These are phyloP conservation scores for Anthoptus insignis DNA, from an alignment of 2,888 invertebrate species.

Conservation along the genomic window DNA sequence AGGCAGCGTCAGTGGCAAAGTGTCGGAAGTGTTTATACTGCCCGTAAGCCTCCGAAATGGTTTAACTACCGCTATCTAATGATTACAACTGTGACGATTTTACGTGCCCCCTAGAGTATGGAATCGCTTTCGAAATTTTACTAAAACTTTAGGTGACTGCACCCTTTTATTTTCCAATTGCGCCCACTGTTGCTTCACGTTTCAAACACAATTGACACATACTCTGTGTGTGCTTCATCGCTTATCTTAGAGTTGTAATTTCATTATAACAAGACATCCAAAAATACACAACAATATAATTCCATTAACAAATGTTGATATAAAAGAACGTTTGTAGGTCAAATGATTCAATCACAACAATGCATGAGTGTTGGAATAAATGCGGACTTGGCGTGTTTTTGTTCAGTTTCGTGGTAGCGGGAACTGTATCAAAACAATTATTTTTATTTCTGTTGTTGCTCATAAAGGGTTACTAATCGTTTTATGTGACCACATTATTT, in stretches of 20 bases:
- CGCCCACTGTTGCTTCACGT: too few species aligned
- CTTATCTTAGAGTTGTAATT: not conserved
- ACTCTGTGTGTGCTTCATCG: too few species aligned
- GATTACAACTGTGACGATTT: too few species aligned
- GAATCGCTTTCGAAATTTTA: too few species aligned
- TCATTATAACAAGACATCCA: not conserved
- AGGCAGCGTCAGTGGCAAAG: too few species aligned
- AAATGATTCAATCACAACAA: constrained; percentile 32
- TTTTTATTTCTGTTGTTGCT: constrained; percentile 39
- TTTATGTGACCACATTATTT: not conserved
- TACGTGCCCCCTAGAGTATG: too few species aligned
- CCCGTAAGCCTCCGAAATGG: too few species aligned
- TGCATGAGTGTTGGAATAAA: constrained; percentile 10
- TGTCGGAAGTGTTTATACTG: too few species aligned
- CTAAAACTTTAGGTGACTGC: too few species aligned
- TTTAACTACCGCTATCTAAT: too few species aligned
- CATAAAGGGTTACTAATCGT: not conserved
- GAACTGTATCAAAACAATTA: constrained; percentile 15
- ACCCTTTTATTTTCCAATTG: too few species aligned
- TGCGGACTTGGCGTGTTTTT: constrained; percentile 10
- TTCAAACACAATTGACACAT: too few species aligned
- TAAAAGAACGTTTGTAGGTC: constrained; percentile 34
- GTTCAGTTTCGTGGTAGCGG: constrained; percentile 16
- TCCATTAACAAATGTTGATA: constrained; percentile 13
- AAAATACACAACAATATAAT: not conserved